phyloP scores from a whole-genome alignment of 2,113 vertebrate species.

The Lasiurus cinereus region DNA sequence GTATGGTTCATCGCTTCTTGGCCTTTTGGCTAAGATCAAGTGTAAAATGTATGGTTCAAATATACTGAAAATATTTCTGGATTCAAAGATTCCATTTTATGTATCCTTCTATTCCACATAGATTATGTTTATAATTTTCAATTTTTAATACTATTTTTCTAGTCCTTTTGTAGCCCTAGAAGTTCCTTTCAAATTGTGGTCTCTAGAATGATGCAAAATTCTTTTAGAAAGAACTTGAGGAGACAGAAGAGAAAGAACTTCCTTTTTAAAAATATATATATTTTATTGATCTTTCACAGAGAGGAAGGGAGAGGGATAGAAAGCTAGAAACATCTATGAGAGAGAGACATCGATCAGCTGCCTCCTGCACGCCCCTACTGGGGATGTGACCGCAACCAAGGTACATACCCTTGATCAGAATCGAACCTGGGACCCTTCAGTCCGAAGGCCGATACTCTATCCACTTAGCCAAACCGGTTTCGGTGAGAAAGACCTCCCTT shows the following conservation, averaged over 20 bases:
- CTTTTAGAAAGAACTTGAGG: not conserved
- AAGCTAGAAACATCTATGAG: too few species aligned
- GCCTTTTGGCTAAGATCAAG: too few species aligned
- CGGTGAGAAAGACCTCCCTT: not conserved
- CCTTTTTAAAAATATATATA: not conserved
- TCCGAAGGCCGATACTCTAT: too few species aligned
- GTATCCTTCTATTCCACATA: not conserved
- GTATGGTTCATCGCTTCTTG: not conserved
- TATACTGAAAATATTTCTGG: not conserved
- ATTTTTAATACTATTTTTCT: not conserved
- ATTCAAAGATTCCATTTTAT: not conserved
- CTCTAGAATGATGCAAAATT: not conserved
- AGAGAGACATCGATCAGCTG: too few species aligned
- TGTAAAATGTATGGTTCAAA: not conserved
- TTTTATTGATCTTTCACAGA: too few species aligned
- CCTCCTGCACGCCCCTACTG: too few species aligned
- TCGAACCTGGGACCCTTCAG: too few species aligned
- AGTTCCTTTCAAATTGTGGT: not conserved
- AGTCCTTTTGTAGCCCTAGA: not conserved
- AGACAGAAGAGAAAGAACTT: not conserved
- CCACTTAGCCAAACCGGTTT: too few species aligned
- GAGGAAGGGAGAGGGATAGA: too few species aligned
- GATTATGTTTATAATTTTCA: not conserved
- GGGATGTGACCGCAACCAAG: too few species aligned
- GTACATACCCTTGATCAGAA: too few species aligned